phyloP scores from a whole-genome alignment of 2,113 vertebrate species.

The Leptodactylus fuscus region DNA sequence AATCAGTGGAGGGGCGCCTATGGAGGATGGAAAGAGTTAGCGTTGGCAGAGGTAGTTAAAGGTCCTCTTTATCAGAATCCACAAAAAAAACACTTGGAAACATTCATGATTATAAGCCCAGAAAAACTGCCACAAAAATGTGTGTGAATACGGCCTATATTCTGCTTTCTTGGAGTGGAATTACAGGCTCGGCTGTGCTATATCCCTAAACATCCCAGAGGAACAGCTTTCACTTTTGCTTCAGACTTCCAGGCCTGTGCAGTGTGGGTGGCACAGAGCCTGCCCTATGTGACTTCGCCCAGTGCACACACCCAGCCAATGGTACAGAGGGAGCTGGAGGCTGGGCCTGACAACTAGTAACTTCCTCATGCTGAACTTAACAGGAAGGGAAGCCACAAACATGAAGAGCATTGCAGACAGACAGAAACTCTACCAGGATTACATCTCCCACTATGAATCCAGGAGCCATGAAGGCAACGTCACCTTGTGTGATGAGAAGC shows the following conservation, averaged over 20 bases:
- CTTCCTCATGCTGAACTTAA: conserved; percentile 33
- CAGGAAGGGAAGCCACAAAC: not conserved
- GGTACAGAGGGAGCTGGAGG: not conserved
- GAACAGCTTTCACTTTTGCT: conserved; percentile 30
- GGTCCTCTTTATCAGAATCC: too few species aligned
- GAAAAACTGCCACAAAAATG: too few species aligned
- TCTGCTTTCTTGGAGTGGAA: too few species aligned
- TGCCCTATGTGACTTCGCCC: not conserved
- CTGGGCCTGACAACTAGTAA: conserved; percentile 7
- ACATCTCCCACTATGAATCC: conserved; percentile 57
- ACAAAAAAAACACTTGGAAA: too few species aligned
- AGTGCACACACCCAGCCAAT: not conserved
- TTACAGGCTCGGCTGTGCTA: too few species aligned
- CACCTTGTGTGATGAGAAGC: conserved; percentile 53
- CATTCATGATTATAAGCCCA: too few species aligned
- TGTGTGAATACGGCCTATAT: too few species aligned
- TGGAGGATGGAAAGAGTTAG: too few species aligned
- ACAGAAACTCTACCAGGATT: conserved; percentile 54
- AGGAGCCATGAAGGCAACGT: conserved; percentile 55
- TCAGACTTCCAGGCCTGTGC: conserved; percentile 4
- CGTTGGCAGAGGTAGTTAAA: too few species aligned
- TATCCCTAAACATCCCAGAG: too few species aligned
- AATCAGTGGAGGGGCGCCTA: too few species aligned
- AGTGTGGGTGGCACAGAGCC: not conserved
- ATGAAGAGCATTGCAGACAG: conserved; percentile 49